Evolutionary conservation across 2,888 invertebrate species (phyloP), one percentile per base, ranked within the genome.

Genomic region (Ormyrus nitidulus): DNA sequence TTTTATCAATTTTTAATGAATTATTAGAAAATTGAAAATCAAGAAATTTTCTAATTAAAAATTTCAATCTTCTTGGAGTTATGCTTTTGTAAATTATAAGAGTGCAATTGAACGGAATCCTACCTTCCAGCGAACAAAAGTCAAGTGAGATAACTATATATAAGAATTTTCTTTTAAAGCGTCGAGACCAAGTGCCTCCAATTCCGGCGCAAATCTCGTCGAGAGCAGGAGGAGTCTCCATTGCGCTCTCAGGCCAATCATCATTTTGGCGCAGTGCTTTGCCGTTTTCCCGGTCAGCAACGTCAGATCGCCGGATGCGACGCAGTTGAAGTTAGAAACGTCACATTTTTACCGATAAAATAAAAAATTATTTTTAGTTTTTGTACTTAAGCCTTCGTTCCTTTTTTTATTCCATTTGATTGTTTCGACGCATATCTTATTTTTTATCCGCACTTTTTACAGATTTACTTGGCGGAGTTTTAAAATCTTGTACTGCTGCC

Each of bases 221-320:
- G 78, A 78, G n/a, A 76, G 84, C 71, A 84, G 84, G 5, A 91
- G 92, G 73, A 91, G 92, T 59, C 88, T 93, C 56, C 92, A 92
- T 82, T 87, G 91, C 64, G 92, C 92, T 8, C 85, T 93, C 70
- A 90, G 91, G 48, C 92, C 93, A 1, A 92, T 93, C 76, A 86
- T 93, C 69, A 85, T 91, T 53, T 79, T 93, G 61, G 92, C 92
- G 0, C 92, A 92, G 84, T 91, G 91, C 75, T 92, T 93, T 81
- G 92, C 92, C 46, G 86, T 93, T 13, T 85, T 93, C 83, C 93
- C 93, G 0, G 91, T 93, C 0, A 85, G 87, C 54, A 93, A 93
- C 0, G 84, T 92, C 10, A 90, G 88, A 83, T 90, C 90, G 0
- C 86, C 88, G 1, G 90, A 91, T 66, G 88, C 92, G 0, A 89